These are phyloP conservation scores for Junco hyemalis DNA, from an alignment of 2,113 vertebrate genomes.

Conservation along the genomic window DNA sequence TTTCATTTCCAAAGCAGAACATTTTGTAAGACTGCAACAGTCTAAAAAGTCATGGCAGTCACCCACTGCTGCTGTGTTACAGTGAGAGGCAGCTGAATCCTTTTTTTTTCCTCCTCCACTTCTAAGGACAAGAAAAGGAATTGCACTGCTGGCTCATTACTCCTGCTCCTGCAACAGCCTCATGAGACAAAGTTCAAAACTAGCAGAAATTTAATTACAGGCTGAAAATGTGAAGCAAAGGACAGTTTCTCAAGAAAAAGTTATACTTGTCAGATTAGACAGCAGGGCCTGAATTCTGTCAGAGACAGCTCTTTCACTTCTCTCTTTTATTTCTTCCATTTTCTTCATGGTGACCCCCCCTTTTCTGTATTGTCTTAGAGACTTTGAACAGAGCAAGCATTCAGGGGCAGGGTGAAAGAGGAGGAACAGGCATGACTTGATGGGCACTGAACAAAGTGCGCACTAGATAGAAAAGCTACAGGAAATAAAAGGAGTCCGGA, in stretches of 20 bases:
- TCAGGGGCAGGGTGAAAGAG: neutral
- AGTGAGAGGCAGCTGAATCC: neutral
- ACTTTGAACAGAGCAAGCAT: conserved; percentile 7
- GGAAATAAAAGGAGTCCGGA: neutral
- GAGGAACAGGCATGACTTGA: neutral
- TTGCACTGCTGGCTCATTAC: neutral
- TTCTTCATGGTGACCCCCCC: neutral
- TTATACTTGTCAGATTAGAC: neutral
- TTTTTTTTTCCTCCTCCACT: fast-evolving
- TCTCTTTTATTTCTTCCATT: neutral
- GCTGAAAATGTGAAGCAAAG: neutral
- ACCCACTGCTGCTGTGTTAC: neutral
- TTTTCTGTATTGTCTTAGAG: neutral
- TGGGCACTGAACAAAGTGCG: neutral
- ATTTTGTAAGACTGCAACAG: neutral
- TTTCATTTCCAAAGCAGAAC: neutral
- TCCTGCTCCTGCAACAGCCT: neutral
- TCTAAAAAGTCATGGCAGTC: neutral
- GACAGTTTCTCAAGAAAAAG: neutral
- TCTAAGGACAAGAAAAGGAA: neutral
- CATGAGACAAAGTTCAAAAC: neutral
- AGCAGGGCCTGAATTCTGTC: neutral
- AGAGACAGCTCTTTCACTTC: neutral
- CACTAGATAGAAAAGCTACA: neutral
- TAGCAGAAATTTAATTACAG: neutral